phyloP scores from a whole-genome alignment of 2,888 invertebrate genomes.

The Sussaba pulchella region DNA sequence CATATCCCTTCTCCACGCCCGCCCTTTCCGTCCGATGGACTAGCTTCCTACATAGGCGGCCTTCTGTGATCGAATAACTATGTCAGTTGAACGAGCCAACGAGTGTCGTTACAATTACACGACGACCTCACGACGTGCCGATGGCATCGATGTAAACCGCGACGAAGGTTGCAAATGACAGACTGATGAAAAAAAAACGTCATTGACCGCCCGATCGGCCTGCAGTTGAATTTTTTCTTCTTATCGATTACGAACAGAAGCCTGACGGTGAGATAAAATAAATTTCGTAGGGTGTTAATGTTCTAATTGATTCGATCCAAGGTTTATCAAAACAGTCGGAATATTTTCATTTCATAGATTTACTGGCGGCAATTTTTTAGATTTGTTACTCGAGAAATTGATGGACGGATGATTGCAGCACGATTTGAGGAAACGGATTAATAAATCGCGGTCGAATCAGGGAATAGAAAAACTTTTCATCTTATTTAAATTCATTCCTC shows the following conservation, averaged over 20 bases:
- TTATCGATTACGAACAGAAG: background rate
- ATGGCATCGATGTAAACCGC: constrained; percentile 2
- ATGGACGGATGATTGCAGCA: too few relatives aligned
- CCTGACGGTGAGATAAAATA: background rate
- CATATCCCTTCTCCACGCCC: background rate
- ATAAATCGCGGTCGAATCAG: too few relatives aligned
- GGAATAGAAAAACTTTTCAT: too few relatives aligned
- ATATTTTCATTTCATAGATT: too few relatives aligned
- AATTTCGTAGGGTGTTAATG: background rate
- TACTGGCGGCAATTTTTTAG: too few relatives aligned
- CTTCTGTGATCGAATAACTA: constrained; percentile 1
- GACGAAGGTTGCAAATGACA: constrained; percentile 5
- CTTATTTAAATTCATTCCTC: too few relatives aligned
- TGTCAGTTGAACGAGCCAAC: constrained; percentile 21
- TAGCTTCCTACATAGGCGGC: background rate
- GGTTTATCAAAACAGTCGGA: background rate
- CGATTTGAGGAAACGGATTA: too few relatives aligned
- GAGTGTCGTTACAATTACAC: constrained; percentile 34
- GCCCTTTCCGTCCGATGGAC: background rate
- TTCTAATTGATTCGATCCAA: background rate
- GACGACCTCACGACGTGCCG: background rate
- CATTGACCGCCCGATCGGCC: background rate
- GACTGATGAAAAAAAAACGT: constrained; percentile 3
- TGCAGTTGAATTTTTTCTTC: constrained; percentile 20
- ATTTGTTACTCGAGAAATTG: too few relatives aligned